Base-by-base conservation (phyloP, 2,888 invertebrate species). In the Troilus luridus region DNA sequence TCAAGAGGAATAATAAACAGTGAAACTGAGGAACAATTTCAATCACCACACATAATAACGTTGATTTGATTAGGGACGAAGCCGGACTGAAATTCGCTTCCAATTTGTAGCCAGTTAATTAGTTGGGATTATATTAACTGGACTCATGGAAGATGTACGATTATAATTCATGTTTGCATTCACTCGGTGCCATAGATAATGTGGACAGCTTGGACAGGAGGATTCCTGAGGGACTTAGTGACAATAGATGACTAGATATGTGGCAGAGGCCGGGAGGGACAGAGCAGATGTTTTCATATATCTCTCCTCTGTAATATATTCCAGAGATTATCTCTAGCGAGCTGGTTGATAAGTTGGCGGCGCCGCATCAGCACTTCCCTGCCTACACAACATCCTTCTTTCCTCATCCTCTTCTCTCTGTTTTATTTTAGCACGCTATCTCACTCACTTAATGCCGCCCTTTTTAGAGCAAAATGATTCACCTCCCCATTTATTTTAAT, bases 271-370 rank as follows among this genome's bases (percentile, higher is more conserved):
- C 2, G 27, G 72, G 17, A 10, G 72, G 17, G 41, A 77, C 72
- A 77, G 72, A 77, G 24, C 72, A 77, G 72, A 77, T 77, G 72
- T 77, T 77, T 77, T 77, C 72, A 56, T 85, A 85, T 85, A 85
- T 56, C 85, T 85, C 56, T 12, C 17, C n/a, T 41, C 41, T 56
- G 56, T 85, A 85, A 85, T 58, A 56, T 85, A 56, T 85, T 85
- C 54, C 5, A 58, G 85, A 56, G 56, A 85, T 56, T 85, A 58
- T 85, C 85, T 85, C n/a, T 41, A 56, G 41, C 85, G n/a, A 58
- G 85, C 56, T 56, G 85, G 56, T 85, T 85, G 85, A 85, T 85
- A 56, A 85, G 85, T 85, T 85, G 56, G 7, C 21, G 85, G 11
- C 12, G 85, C 85, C 7, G 9, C 56, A 58, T 85, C 85, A 85